These are phyloP conservation scores for Brotula barbata DNA, from an alignment of 2,797 vertebrate genomes.

Conservation along the genomic window DNA sequence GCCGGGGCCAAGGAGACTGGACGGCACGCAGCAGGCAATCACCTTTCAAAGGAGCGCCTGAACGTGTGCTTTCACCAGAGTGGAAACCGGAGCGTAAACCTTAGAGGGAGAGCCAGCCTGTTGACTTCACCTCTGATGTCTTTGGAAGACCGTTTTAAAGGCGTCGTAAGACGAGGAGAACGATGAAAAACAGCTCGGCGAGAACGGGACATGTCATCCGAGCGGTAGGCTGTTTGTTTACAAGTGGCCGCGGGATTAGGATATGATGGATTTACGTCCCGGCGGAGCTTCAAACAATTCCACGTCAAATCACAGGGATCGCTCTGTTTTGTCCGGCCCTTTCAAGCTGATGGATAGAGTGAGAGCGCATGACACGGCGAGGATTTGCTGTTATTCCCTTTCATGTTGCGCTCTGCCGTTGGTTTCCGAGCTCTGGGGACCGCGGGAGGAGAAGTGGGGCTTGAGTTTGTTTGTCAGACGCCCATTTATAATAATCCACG, in stretches of 20 bases:
- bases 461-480: slow-evolving; percentile 74
- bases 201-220: slow-evolving; percentile 54
- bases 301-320: slow-evolving; percentile 62
- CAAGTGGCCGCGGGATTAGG: slow-evolving; percentile 66
- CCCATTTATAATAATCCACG: slow-evolving; percentile 67
- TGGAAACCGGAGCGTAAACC: slow-evolving; percentile 21
- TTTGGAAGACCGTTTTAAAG: slow-evolving; percentile 26
- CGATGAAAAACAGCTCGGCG: slow-evolving; percentile 30
- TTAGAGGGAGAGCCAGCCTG: background rate
- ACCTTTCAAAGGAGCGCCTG: slow-evolving; percentile 38
- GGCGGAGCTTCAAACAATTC: slow-evolving; percentile 59
- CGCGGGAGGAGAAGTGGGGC: slow-evolving; percentile 62
- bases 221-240: slow-evolving; percentile 64
- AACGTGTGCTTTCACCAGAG: slow-evolving; percentile 41
- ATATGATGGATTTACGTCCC: slow-evolving; percentile 56
- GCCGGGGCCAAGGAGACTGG: slow-evolving; percentile 50
- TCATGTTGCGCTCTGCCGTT: slow-evolving; percentile 68
- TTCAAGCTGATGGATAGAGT: slow-evolving; percentile 61
- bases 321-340: slow-evolving; percentile 57
- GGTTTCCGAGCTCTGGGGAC: slow-evolving; percentile 56
- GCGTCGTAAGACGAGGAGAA: slow-evolving; percentile 27
- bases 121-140: slow-evolving; percentile 23
- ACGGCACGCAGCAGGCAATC: slow-evolving; percentile 45
- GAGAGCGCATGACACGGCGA: slow-evolving; percentile 57
- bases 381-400: slow-evolving; percentile 67